Base-by-base conservation (phyloP, 2,888 invertebrate species). In the Alcis repandata region DNA sequence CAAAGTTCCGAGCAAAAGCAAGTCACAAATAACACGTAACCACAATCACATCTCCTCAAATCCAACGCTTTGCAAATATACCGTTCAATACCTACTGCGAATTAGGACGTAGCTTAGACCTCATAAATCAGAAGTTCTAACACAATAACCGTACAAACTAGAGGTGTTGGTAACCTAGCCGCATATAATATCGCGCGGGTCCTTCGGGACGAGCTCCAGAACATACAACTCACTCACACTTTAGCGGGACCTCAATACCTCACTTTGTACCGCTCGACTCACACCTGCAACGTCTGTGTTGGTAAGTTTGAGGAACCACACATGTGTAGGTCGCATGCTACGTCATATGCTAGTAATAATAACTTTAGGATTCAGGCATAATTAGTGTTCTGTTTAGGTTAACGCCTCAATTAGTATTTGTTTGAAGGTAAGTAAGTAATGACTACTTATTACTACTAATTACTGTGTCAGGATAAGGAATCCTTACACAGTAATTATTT, bases 121-220 rank as follows among this genome's bases (percentile, higher is more conserved):
- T 59, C 69, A 67, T 71, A 71, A 71, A 71, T 71, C 71, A 67
- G 61, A 69, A 71, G 67, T 67, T 65, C 58, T 65, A 71, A 69
- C 70, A 68, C 67, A 69, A 71, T 71, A 70, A 63, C 71, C 57
- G 57, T 63, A 64, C 64, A 63, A 69, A 71, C 69, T 65, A 63
- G 58, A 69, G 64, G 71, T 67, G 69, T 68, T 71, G 53, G 52
- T 64, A 71, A 69, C 56, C 64, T 65, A 62, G 61, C 68, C 66
- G 57, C 70, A 69, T 69, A 67, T 64, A 67, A 71, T 71, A 68
- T 68, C 54, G 45, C 43, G 38, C 49, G 15, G 59, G 38, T 53
- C 45, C 52, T 43, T 32, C 43, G 54, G 32, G 54, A 43, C 43
- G 7, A 38, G 48, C 19, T 15, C 27, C 17, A 49, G 17, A 33